Percentiles rank a stretch among this genome's conserved stretches.
phyloP scores from a whole-genome alignment of 2,113 vertebrate genomes.

The Oncorhynchus keta region DNA sequence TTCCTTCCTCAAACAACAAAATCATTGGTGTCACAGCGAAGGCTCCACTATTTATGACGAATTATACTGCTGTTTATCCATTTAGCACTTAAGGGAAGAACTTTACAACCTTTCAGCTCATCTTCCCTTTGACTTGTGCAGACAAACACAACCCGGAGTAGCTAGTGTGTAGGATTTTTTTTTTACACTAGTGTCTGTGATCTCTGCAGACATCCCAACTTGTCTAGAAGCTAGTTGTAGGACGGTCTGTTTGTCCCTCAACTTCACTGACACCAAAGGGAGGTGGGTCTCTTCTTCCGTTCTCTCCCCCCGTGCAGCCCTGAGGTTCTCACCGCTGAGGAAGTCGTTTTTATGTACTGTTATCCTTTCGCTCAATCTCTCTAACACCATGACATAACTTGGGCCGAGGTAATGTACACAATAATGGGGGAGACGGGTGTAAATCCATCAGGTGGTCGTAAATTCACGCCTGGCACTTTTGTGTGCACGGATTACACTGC shows the following conservation, averaged over 20 bases:
- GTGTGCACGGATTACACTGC: constrained; percentile 53
- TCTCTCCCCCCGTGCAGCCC: constrained; percentile 32
- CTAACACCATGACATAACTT: constrained; percentile 69
- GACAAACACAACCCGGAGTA: no score
- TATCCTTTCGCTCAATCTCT: constrained; percentile 70
- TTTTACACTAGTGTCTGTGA: no score
- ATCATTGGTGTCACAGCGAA: no score
- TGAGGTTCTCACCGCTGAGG: constrained; percentile 41
- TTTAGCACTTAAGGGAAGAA: no score
- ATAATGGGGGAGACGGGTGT: constrained; percentile 56
- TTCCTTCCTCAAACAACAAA: no score
- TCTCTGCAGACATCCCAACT: no score
- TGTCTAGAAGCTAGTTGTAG: background rate
- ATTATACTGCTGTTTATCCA: no score
- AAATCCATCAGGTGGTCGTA: constrained; percentile 62
- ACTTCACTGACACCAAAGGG: background rate
- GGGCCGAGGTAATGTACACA: constrained; percentile 62
- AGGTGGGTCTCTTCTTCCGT: background rate
- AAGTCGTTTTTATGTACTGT: constrained; percentile 70
- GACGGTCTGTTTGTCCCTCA: background rate
- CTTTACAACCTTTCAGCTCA: no score
- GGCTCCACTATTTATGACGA: no score
- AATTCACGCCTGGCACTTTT: constrained; percentile 54
- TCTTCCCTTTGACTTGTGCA: no score
- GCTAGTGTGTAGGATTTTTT: no score